Evolutionary conservation across 2,113 vertebrate species (phyloP), one percentile per base, ranked within the genome.

Genomic region (Aegypius monachus): DNA sequence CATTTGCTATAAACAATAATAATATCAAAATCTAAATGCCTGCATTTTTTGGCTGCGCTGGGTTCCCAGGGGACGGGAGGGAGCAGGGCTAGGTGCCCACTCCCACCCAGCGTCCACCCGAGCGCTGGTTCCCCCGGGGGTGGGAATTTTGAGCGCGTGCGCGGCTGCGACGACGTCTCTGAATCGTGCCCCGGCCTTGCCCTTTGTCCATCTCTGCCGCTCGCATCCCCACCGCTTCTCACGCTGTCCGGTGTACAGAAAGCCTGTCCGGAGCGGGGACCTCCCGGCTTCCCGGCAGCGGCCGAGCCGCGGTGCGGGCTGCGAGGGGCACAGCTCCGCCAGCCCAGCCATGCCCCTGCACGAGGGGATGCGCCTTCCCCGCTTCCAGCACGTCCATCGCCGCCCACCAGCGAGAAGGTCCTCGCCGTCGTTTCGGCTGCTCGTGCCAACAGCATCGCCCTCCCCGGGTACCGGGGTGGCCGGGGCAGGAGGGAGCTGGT

Each of bases 1-100:
- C 21, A 7, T 74, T 50, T 53, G 85, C 79, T 93, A 93, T 52
- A 96, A 97, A 97, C 96, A 97, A 95, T 67, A 97, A 95, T 74
- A 83, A 75, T 73, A 93, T 73, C 77, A 81, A 95, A 87, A 94
- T 59, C 95, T 86, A 91, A 96, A 87, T 11, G 86, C 91, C 72
- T 55, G 90, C 61, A 0, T 91, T 93, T 93, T 84, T 78, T 95
- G 79, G 81, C 62, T 1, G 0, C 4, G 17, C 65, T 29, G 92
- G 77, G 90, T 55, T 79, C 52, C 80, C 47, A 47, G 63, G 59
- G 43, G 40, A 47, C 43, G 78, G 90, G 50, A 34, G 36, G 50
- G 20, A 79, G 45, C 20, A 13, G 73, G 59, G 78, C 43, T 48
- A 55, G 66, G 50, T 45, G 55, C 45, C 55, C 4, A 3, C 31